These are phyloP conservation scores for Galagoides demidoff DNA, from an alignment of 2,797 vertebrate genomes.

Conservation along the genomic window DNA sequence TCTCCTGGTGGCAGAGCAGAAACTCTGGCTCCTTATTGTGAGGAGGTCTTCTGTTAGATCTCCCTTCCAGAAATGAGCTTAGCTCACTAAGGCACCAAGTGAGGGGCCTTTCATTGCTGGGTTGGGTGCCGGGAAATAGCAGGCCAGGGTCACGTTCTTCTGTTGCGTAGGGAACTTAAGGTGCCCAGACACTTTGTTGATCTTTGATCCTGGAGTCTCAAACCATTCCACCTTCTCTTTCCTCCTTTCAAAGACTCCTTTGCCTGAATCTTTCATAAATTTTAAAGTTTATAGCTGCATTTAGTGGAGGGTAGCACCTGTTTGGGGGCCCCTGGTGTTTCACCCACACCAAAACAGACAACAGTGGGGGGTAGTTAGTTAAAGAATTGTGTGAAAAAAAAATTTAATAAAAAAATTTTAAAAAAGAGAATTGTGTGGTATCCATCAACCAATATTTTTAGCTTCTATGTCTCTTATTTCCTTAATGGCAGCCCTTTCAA, in stretches of 20 bases:
- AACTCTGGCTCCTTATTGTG: neutral
- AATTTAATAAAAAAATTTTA: too few relatives aligned
- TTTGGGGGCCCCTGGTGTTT: too few relatives aligned
- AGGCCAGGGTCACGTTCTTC: neutral
- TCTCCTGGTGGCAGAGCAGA: neutral
- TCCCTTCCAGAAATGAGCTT: neutral
- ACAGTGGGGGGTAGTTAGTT: too few relatives aligned
- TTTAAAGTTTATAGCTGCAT: neutral
- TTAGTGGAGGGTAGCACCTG: neutral
- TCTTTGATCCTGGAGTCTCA: too few relatives aligned
- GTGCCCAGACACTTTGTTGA: too few relatives aligned
- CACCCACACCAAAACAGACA: neutral
- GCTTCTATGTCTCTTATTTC: too few relatives aligned
- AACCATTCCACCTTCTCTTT: neutral
- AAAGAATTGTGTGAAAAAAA: too few relatives aligned
- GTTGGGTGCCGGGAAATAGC: too few relatives aligned
- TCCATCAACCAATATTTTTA: neutral
- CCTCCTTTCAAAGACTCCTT: neutral
- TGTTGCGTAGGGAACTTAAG: fast-evolving
- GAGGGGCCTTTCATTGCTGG: too few relatives aligned
- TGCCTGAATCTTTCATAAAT: neutral
- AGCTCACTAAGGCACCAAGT: too few relatives aligned
- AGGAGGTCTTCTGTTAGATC: neutral
- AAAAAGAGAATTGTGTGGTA: neutral
- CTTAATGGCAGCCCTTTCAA: too few relatives aligned